These are phyloP conservation scores for Bicyclus anynana DNA, from an alignment of 1,140 invertebrate species.

Conservation along the genomic window DNA sequence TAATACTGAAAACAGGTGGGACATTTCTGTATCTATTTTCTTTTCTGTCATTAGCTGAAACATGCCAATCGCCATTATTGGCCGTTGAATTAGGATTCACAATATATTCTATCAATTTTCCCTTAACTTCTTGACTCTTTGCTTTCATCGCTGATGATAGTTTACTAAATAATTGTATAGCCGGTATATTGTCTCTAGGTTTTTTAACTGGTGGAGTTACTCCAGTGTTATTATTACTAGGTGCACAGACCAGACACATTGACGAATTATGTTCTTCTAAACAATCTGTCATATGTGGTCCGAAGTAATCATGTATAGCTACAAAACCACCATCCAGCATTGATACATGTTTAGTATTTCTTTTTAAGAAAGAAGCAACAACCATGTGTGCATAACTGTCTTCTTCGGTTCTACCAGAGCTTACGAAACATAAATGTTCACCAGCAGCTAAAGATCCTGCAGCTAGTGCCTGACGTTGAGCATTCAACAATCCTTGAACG, in stretches of 20 bases:
- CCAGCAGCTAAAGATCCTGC: constrained; percentile 93
- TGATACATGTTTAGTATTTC: constrained; percentile 94
- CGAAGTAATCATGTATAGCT: constrained; percentile 91
- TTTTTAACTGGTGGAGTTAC: constrained; percentile 42
- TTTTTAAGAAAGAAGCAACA: constrained; percentile 97
- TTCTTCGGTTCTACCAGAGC: constrained; percentile 96
- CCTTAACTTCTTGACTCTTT: constrained; percentile 95
- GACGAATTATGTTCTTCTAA: constrained; percentile 89
- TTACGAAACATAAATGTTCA: constrained; percentile 98
- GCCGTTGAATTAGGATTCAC: constrained; percentile 86
- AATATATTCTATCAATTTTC: constrained; percentile 95
- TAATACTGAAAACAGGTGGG: constrained; percentile 96
- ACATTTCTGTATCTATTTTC: constrained; percentile 94
- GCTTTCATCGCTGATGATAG: constrained; percentile 89
- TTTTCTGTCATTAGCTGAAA: constrained; percentile 87
- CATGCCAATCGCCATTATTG: constrained; percentile 83
- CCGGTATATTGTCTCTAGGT: constrained; percentile 62
- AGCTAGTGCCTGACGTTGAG: constrained; percentile 92
- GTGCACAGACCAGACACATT: constrained; percentile 88
- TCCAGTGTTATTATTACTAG: constrained; percentile 75
- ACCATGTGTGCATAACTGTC: constrained; percentile 99
- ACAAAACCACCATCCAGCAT: constrained; percentile 95
- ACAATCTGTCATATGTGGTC: constrained; percentile 86
- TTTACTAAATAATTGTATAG: constrained; percentile 86
- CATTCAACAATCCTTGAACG: constrained; percentile 93